phyloP scores from a whole-genome alignment of 2,113 vertebrate genomes.

The Actenoides lindsayi region DNA sequence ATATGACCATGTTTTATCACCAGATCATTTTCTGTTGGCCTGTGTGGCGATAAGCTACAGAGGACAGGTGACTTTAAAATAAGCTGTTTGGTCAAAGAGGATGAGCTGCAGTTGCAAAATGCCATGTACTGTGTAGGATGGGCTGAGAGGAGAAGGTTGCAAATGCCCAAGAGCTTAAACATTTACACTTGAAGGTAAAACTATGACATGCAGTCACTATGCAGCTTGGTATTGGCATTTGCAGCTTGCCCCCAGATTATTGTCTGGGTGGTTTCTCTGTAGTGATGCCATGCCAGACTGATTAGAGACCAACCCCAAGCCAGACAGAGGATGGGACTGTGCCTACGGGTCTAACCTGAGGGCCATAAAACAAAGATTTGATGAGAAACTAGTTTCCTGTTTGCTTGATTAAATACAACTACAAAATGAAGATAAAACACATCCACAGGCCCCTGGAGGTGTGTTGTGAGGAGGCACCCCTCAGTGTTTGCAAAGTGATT shows the following conservation, averaged over 20 bases:
- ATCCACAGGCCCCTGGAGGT: neutral
- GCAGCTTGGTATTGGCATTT: neutral
- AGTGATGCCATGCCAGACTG: neutral
- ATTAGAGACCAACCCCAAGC: neutral
- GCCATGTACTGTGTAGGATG: neutral
- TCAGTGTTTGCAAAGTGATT: neutral
- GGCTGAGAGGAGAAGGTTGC: neutral
- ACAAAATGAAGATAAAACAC: conserved; percentile 2
- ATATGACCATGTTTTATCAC: neutral
- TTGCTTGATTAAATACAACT: conserved; percentile 3
- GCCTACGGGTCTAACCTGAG: neutral
- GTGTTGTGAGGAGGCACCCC: neutral
- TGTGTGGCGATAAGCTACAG: neutral
- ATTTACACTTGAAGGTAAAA: conserved; percentile 10
- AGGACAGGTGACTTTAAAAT: neutral
- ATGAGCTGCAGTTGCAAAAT: neutral
- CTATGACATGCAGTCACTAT: neutral
- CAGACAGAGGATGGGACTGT: neutral
- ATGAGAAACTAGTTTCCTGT: conserved; percentile 7
- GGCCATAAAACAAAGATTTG: conserved; percentile 8
- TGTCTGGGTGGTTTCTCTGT: neutral
- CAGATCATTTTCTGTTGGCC: neutral
- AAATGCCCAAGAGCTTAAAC: neutral
- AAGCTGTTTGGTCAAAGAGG: neutral
- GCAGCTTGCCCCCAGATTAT: neutral